A percentile compares a stretch with the other conserved stretches of the same genome.
phyloP scores from a whole-genome alignment of 2,113 vertebrate genomes.

The Pangasianodon hypophthalmus region DNA sequence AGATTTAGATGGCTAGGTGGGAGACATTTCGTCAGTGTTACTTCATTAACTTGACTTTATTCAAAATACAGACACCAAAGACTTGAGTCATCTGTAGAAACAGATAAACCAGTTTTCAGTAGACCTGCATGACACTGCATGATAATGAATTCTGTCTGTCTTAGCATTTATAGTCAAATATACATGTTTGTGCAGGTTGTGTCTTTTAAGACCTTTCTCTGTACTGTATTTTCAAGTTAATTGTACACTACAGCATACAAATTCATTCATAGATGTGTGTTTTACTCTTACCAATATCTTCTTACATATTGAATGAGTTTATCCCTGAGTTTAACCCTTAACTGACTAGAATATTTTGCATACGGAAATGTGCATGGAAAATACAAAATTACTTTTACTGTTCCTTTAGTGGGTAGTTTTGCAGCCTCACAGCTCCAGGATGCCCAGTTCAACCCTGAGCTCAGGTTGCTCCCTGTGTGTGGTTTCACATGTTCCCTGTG shows the following conservation, averaged over 20 bases:
- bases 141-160: background rate
- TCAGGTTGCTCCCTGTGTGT: background rate
- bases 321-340: background rate
- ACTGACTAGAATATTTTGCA: background rate
- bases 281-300: background rate
- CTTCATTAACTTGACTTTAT: conserved; percentile 20
- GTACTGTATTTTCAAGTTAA: background rate
- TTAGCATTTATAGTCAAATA: background rate
- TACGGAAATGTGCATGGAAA: background rate
- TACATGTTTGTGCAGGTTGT: background rate
- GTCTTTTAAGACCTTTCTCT: background rate
- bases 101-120: background rate
- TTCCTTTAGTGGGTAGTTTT: background rate
- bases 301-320: background rate
- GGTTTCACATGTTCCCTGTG: background rate
- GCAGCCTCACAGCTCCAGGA: background rate
- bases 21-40: conserved; percentile 32
- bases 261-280: background rate
- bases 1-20: conserved; percentile 33
- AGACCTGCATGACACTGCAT: background rate
- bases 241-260: background rate
- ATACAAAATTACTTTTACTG: background rate
- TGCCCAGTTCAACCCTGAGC: background rate
- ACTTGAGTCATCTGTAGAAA: conserved; percentile 8
- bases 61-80: conserved; percentile 10